Conservation (phyloP, 2,113 vertebrate genomes). For the Malurus elegans region DNA sequence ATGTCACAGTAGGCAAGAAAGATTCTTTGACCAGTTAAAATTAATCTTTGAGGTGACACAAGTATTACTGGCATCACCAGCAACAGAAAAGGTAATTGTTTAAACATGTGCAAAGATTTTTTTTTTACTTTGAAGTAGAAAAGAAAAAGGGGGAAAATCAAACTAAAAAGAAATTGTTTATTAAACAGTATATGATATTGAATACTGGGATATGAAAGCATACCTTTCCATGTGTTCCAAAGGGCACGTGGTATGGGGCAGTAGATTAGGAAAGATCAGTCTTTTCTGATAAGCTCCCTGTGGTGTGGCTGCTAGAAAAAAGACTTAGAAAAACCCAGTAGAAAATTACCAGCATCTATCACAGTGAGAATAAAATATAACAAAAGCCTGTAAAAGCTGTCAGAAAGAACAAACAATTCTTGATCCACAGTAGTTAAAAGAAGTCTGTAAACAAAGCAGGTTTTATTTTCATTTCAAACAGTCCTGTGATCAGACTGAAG, state of each 20-base stretch:
- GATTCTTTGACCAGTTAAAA: slow-evolving; percentile 60
- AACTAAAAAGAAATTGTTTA: neutral
- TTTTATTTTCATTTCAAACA: slow-evolving; percentile 65
- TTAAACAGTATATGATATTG: neutral
- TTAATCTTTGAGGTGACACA: slow-evolving; percentile 35
- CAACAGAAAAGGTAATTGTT: slow-evolving; percentile 6
- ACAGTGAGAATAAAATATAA: slow-evolving; percentile 42
- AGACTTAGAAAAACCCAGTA: neutral
- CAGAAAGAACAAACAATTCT: slow-evolving; percentile 34
- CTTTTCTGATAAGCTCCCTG: slow-evolving; percentile 10
- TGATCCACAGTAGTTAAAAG: slow-evolving; percentile 36
- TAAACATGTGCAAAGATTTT: neutral
- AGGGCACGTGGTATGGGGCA: neutral
- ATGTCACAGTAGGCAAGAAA: slow-evolving; percentile 59
- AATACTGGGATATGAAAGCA: neutral
- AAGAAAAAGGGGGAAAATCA: neutral
- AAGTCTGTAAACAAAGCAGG: slow-evolving; percentile 42
- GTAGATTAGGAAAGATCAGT: slow-evolving; percentile 13
- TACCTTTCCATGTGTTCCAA: neutral
- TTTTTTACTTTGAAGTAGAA: neutral
- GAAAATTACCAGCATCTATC: slow-evolving; percentile 31
- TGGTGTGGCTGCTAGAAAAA: slow-evolving; percentile 10
- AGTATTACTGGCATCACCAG: neutral
- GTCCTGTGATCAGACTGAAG: slow-evolving; percentile 59
- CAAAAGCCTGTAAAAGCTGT: slow-evolving; percentile 33